These are phyloP conservation scores for Maniola hyperantus DNA, from an alignment of 2,888 invertebrate species.

Conservation along the genomic window DNA sequence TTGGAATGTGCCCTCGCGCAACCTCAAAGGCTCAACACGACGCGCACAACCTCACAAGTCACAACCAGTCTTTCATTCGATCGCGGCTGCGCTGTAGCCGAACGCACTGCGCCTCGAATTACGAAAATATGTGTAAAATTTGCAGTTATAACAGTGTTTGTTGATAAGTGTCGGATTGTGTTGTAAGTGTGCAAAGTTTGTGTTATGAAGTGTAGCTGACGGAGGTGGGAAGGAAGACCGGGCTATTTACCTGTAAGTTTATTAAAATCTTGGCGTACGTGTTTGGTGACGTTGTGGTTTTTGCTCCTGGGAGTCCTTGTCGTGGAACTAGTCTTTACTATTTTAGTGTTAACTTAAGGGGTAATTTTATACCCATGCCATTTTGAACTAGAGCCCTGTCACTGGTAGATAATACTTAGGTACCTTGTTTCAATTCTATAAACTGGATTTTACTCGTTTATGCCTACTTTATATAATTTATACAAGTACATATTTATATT, in stretches of 20 bases:
- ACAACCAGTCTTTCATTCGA: constrained; percentile 69
- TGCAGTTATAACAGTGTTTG: constrained; percentile 65
- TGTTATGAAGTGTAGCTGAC: constrained; percentile 79
- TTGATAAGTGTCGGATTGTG: constrained; percentile 68
- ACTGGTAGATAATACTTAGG: no score
- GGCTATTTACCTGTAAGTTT: constrained; percentile 74
- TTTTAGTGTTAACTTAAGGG: background rate
- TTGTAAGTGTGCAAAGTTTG: constrained; percentile 64
- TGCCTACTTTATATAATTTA: no score
- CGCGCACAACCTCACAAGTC: constrained; percentile 40
- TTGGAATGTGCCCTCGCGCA: constrained; percentile 74
- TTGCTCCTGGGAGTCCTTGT: constrained; percentile 46
- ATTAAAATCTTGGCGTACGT: constrained; percentile 57
- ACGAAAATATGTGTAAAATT: constrained; percentile 76
- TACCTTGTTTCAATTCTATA: no score
- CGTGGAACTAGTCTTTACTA: constrained; percentile 33
- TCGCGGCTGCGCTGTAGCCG: constrained; percentile 60
- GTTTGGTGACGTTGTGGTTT: constrained; percentile 60
- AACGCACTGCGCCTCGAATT: constrained; percentile 56
- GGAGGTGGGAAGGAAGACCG: constrained; percentile 66
- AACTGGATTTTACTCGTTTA: no score
- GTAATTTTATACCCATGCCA: no score
- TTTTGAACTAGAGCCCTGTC: no score
- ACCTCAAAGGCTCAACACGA: constrained; percentile 50
- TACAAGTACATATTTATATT: no score